Evolutionary conservation across 1,140 invertebrate genomes (phyloP), one percentile per base, ranked within the genome.

Genomic region (Drosophila grimshawi): DNA sequence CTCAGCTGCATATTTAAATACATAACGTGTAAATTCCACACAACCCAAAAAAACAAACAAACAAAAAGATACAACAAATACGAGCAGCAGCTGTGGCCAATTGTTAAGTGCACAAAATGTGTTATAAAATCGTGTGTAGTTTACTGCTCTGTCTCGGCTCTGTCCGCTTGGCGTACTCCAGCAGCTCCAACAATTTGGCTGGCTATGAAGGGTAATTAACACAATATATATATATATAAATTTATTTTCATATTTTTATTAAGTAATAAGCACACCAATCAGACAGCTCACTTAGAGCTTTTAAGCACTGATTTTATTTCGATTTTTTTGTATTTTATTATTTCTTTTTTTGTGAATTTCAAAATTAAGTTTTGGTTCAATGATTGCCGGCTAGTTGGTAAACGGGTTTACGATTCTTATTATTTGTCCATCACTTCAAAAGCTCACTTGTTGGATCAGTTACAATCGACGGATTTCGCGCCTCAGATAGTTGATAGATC

Each of bases 121-220:
- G 70, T 65, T 60, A 66, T 53, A 76, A 82, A 85, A 89, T 88
- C 85, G 85, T 88, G 85, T 89, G 80, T 46, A 89, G 74, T 53
- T 66, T 72, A 76, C 41, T 79, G 78, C 63, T 89, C 37, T 78
- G 80, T 49, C 76, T 86, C 66, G 19, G 19, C 19, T 19, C 19
- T 19, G 11, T 81, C 75, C 51, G 52, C 8, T 57, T 88, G 66
- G 61, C 69, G 60, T 69, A 51, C 69, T 51, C 49, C 39, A 62
- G 65, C 63, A 69, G 61, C 49, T 78, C 55, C 43, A 88, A 85
- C 80, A 88, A 88, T 68, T 70, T 88, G 64, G 85, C 85, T 64
- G 85, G 85, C 85, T 88, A 88, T 57, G 85, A 85, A 63, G 85
- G 85, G 85, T 88, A 88, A 89, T 76, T 74, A 73, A 59, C 68